Evolutionary conservation across 64 coral and sea anemone genomes (phyloP), one percentile per base, ranked within the genome.

Genomic region (Montipora efflorescens): DNA sequence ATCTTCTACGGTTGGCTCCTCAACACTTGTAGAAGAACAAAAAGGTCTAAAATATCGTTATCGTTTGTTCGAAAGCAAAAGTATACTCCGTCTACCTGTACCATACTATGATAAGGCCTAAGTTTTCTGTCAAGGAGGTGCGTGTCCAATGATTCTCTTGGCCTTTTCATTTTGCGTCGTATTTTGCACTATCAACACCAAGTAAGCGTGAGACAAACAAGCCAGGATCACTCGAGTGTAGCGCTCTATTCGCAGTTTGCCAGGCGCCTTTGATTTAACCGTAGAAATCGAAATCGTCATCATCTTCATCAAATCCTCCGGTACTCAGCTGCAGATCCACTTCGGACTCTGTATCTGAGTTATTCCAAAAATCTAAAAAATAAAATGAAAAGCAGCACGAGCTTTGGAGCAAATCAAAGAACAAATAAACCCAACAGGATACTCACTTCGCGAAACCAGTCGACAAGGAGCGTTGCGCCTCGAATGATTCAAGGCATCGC

Each of bases 251-350:
- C 36, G 36, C 36, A 36, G 36, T 36, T 64, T 57, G 4, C 53
- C 61, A 64, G 61, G 61, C 14, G 9, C 9, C 14, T 64, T 16
- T 84, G 61, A 49, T 2, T 86, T 50, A 97, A 59, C 93, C 96
- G 47, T 97, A 97, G 53, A 97, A 97, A 89, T 97, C 96, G 76
- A 94, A 94, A 75, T 97, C 96, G 46, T 97, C 95, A 18, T 87
- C 80, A 15, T 94, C 93, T 67, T 81, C 89, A 8, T 97, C 89
- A 4, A 80, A 66, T 7, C 87, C 96, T 5, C 93, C 96, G 10
- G 93, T 97, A 25, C 96, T 95, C 48, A 97, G 89, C 58, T 97
- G 96, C 18, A 97, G 62, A 81, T 97, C 96, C 5, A 95, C 84
- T 80, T 97, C 96, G 0, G 96, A 97, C 16, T 97, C 96, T 3